Evolutionary conservation across 1,140 invertebrate species (phyloP), one percentile per base, ranked within the genome.

Genomic region (Drosophila fuyamai): DNA sequence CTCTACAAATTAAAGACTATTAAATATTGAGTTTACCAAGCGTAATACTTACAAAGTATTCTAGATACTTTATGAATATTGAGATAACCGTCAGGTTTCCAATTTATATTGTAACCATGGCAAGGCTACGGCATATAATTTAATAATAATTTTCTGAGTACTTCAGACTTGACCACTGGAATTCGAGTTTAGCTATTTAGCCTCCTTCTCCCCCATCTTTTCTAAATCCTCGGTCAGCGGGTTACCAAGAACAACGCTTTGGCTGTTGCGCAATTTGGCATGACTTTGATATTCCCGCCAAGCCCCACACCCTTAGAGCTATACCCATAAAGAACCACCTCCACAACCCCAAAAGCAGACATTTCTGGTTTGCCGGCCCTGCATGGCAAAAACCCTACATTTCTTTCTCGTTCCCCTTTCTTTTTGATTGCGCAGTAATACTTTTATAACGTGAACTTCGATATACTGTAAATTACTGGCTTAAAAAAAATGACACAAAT

Each of bases 181-280:
- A 74, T 80, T 60, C 18, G 66, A 67, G 72, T 71, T 76, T 70
- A 82, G 55, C 53, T 66, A 58, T 44, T 43, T 32, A 36, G n/a
- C 23, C 27, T 9, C 32, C 40, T 12, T 4, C 10, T 13, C 4
- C 8, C 18, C 23, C 23, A 23, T 9, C 9, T 13, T 29, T 16
- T 13, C 36, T n/a, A 48, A 41, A 32, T 29, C 60, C 47, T 44
- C 47, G 40, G 43, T 36, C 59, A 75, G 46, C 70, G 38, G 50
- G 40, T 58, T 41, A 53, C 55, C 73, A 57, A 55, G 35, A 75
- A 75, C 44, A 56, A 44, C 48, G 54, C 48, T 76, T 50, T 82
- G 65, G 76, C 76, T 83, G 83, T 88, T 88, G 83, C 83, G 83
- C 84, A 88, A 88, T 89, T 88, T 76, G 74, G 65, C 57, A 77